Evolutionary conservation across 2,888 invertebrate species (phyloP), one percentile per base, ranked within the genome.

Genomic region (Acronicta leporina): DNA sequence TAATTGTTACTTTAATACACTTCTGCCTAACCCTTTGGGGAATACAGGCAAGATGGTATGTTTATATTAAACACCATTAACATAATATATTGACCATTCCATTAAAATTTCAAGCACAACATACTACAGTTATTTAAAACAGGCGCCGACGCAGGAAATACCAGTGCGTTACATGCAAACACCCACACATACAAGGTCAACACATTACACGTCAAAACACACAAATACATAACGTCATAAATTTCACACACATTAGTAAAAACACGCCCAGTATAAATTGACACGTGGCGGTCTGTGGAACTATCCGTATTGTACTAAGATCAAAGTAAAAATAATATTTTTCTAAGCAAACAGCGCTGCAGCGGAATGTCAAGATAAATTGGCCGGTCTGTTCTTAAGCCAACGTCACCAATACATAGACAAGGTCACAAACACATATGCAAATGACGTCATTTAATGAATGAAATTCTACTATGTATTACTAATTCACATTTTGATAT

Each of bases 101-200:
- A 50, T 58, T 0, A 15, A 65, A 48, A 40, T 43, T n/a, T 44
- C 33, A 52, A 58, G 40, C 41, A 15, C 14, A 67, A 58, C 49
- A 48, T 7, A 35, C 16, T 38, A 38, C n/a, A 48, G n/a, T n/a
- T 66, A 71, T 77, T 73, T 63, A 54, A 74, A 73, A 60, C 57
- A 69, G 43, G 49, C 47, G 46, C 43, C 63, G 49, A 59, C 58
- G 61, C 65, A 74, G 77, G 77, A 74, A 69, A 74, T 66, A 42
- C 77, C 75, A 60, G 27, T 46, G 51, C 50, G 42, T 54, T 48
- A 73, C 63, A 46, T 45, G 38, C 45, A 45, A n/a, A 60, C 57
- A 58, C 70, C 59, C 57, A 64, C 58, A 50, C 51, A 27, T 1
- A 42, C 74, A 73, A 77, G 70, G 65, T 66, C 59, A 73, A 27